Evolutionary conservation across 2,113 vertebrate species (phyloP).

Genomic region (Carassius gibelio): DNA sequence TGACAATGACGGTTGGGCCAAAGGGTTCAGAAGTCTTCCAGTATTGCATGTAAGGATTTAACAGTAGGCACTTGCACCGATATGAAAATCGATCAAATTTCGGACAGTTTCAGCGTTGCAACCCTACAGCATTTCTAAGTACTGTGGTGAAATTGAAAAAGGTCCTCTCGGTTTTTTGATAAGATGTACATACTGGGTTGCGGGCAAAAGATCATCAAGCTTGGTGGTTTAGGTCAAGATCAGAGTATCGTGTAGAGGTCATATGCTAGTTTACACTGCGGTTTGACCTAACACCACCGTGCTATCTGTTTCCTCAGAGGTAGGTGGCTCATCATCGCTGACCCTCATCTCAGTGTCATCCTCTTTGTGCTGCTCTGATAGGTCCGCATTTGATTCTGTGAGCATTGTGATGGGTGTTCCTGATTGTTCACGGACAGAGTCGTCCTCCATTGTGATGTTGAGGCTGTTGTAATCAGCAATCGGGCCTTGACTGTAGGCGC

Average conservation of each 20-base stretch:
- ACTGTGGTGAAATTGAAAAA: neutral
- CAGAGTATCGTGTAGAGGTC: neutral
- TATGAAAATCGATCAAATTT: neutral
- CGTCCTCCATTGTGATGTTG: conserved; percentile 60
- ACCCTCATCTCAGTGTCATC: conserved; percentile 58
- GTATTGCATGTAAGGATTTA: neutral
- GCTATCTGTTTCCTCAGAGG: conserved; percentile 36
- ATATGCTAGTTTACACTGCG: conserved; percentile 39
- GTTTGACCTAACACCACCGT: conserved; percentile 54
- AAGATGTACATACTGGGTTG: neutral
- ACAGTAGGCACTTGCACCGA: conserved; percentile 28
- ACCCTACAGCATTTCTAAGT: neutral
- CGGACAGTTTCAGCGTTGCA: neutral
- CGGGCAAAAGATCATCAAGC: neutral
- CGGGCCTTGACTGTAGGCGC: conserved; percentile 66
- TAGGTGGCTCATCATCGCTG: conserved; percentile 3
- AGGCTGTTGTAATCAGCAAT: conserved; percentile 54
- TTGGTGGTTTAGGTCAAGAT: neutral
- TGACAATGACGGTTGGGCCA: neutral
- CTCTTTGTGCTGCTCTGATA: conserved; percentile 51
- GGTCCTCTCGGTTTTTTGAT: conserved; percentile 1
- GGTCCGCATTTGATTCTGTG: conserved; percentile 10
- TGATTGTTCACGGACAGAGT: conserved; percentile 9
- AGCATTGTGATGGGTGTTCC: neutral
- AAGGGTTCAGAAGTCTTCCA: neutral